A percentile compares a stretch with the other conserved stretches of the same genome.
Conservation (phyloP, 2,888 invertebrate species). For the Tipula helvola region DNA sequence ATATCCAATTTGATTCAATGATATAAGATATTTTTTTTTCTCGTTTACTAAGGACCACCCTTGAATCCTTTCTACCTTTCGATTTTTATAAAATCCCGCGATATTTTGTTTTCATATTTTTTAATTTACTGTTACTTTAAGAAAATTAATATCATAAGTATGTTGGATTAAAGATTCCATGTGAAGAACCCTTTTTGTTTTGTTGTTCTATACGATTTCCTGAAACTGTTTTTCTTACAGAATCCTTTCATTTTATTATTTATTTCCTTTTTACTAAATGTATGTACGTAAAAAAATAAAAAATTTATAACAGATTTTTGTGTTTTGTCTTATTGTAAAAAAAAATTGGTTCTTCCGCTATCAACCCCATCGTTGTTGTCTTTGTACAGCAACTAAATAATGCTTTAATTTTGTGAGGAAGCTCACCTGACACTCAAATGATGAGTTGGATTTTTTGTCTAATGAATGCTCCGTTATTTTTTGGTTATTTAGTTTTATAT, state of each 20-base stretch:
- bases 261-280: neutral
- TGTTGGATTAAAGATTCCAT: neutral
- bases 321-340: neutral
- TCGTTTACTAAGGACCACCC: neutral
- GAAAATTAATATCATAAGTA: neutral
- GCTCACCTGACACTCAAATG: neutral
- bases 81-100: neutral
- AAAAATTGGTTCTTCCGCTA: neutral
- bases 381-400: too few relatives aligned
- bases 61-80: neutral
- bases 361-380: neutral
- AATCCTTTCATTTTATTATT: neutral
- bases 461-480: too few relatives aligned
- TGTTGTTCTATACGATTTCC: neutral
- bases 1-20: neutral
- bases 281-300: neutral
- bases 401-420: neutral
- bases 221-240: neutral
- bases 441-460: neutral
- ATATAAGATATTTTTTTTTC: neutral
- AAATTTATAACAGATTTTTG: neutral
- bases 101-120: neutral
- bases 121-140: neutral
- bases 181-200: neutral
- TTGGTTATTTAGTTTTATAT: too few relatives aligned